Conservation (phyloP, 2,113 vertebrate genomes). For the Microtus ochrogaster region DNA sequence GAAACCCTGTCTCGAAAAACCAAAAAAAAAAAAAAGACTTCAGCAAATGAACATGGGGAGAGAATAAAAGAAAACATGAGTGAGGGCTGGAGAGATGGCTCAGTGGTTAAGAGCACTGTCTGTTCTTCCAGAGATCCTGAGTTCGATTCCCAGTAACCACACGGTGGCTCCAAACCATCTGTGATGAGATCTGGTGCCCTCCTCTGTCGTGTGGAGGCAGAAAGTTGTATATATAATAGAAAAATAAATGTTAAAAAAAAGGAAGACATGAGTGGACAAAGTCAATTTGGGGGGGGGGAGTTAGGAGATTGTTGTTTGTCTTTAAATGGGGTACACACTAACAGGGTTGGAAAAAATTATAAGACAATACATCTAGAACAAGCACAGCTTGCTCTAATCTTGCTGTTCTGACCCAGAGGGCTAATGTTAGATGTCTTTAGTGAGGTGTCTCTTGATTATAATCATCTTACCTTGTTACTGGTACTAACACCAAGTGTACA, state of each 20-base stretch:
- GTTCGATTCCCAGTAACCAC: too few relatives aligned
- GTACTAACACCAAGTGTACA: background rate
- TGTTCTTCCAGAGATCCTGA: too few relatives aligned
- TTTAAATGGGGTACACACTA: background rate
- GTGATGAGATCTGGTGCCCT: too few relatives aligned
- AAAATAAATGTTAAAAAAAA: background rate
- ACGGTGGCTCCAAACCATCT: too few relatives aligned
- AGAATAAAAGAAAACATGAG: constrained; percentile 19
- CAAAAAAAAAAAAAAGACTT: too few relatives aligned
- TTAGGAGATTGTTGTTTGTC: background rate
- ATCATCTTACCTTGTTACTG: background rate
- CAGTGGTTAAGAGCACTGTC: too few relatives aligned
- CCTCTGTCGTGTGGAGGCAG: too few relatives aligned
- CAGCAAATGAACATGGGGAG: background rate
- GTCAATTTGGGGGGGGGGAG: background rate
- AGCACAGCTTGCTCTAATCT: background rate
- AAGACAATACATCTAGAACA: background rate
- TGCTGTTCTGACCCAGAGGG: background rate
- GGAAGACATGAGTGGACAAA: background rate
- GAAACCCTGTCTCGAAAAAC: too few relatives aligned
- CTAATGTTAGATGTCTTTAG: background rate
- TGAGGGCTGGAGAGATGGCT: too few relatives aligned
- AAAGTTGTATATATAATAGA: too few relatives aligned
- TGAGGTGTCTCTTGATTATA: background rate
- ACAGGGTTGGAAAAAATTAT: background rate